Evolutionary conservation across 2,797 vertebrate species (phyloP), one percentile per base, ranked within the genome.

Genomic region (Valencia hispanica): DNA sequence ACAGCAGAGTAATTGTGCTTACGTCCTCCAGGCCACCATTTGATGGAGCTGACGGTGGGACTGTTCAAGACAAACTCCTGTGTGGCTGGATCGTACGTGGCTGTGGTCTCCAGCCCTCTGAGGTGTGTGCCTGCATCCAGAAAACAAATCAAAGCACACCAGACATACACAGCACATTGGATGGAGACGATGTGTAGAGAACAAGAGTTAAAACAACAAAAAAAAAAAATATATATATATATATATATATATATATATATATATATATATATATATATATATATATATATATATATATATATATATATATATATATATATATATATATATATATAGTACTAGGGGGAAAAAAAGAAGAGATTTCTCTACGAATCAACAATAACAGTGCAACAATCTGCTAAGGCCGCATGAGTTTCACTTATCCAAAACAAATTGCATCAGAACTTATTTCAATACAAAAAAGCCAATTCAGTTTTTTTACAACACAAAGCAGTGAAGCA

Each of bases 11-110:
- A 96, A 50, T 45, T 32, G 30, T 71, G 96, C 98, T 97, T 95
- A 99, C 98, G 94, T 91, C 97, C 98, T 77, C 98, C 98, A 18
- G 98, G 97, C 98, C 98, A 99, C 98, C 98, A 99, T 83, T 99
- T 99, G 89, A 99, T 99, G 84, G 98, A 99, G 79, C 97, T 97
- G 88, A 99, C 93, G 0, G 98, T 99, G 34, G 98, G 98, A 86
- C 97, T 98, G 90, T 99, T 97, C 79, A 99, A 84, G 63, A 99
- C 96, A 91, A 99, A 99, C 89, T 99, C 97, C 84, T 99, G 97
- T 0, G 97, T 98, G 55, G 96, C 89, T 3, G 97, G 96, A 86
- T 99, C 97, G 0, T 97, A 99, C 1, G 97, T 99, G 73, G 98
- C 97, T 7, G 98, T 99, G 43, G 98, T 99, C 95, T 99, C 98